Evolutionary conservation across 1,140 invertebrate genomes (phyloP).

Genomic region (Cotesia typhae): DNA sequence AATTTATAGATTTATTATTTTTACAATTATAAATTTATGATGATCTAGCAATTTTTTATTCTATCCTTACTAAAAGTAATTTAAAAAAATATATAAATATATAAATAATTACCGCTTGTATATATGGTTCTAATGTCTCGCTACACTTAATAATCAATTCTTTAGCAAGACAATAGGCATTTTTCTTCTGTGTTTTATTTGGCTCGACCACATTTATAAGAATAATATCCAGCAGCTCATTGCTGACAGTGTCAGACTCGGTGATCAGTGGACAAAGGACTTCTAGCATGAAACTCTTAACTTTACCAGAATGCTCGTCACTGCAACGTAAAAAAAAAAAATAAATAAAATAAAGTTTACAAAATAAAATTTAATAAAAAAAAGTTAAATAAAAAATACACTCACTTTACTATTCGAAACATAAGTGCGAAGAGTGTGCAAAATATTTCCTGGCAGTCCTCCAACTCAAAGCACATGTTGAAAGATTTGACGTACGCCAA

Average conservation of each 20-base stretch:
- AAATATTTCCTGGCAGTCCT: constrained; percentile 97
- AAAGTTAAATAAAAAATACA: constrained; percentile 39
- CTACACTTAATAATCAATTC: constrained; percentile 91
- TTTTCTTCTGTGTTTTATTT: constrained; percentile 89
- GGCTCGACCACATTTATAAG: constrained; percentile 95
- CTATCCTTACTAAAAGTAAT: too few species aligned
- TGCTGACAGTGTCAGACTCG: constrained; percentile 94
- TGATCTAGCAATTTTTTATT: too few species aligned
- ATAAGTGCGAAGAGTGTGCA: constrained; percentile 93
- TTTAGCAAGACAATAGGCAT: constrained; percentile 90
- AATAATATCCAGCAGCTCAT: constrained; percentile 93
- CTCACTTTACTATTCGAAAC: constrained; percentile 95
- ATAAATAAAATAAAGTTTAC: neutral
- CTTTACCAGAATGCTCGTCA: constrained; percentile 94
- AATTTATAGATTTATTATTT: too few species aligned
- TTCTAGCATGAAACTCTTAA: constrained; percentile 96
- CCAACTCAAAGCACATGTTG: constrained; percentile 98
- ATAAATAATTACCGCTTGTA: constrained; percentile 80
- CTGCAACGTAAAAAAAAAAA: constrained; percentile 65
- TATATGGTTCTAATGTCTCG: constrained; percentile 92
- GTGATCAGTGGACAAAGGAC: constrained; percentile 92
- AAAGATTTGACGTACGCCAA: constrained; percentile 98
- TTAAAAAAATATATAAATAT: too few species aligned
- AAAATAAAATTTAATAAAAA: constrained; percentile 26
- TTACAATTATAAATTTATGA: too few species aligned